Percentiles rank a stretch among this genome's conserved stretches.
These are phyloP conservation scores for Platycheirus albimanus DNA, from an alignment of 2,888 invertebrate species.

Conservation along the genomic window DNA sequence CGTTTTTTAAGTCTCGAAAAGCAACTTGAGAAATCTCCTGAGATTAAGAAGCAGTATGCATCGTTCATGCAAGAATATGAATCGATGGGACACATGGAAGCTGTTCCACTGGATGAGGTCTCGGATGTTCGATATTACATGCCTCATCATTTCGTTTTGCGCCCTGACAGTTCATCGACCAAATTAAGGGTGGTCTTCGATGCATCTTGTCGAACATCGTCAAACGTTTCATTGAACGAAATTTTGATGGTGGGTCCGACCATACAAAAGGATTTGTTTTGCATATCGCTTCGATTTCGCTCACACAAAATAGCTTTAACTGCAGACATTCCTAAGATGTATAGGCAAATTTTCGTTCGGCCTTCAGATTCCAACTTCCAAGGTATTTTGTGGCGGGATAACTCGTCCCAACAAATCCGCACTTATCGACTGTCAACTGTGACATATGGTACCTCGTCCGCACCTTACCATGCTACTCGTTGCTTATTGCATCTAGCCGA, in stretches of 20 bases:
- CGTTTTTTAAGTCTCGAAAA: conserved; percentile 29
- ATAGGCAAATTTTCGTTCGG: not conserved
- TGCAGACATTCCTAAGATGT: conserved; percentile 6
- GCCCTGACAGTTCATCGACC: conserved; percentile 5
- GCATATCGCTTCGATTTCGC: not conserved
- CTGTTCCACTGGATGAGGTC: conserved; percentile 21
- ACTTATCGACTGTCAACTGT: conserved; percentile 43
- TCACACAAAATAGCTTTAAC: not conserved
- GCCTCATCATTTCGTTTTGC: conserved; percentile 2
- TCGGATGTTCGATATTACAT: conserved; percentile 3
- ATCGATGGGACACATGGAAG: conserved; percentile 28
- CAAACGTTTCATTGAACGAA: conserved; percentile 48
- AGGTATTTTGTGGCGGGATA: conserved; percentile 1
- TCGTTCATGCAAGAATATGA: conserved; percentile 41
- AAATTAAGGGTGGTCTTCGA: conserved; percentile 32
- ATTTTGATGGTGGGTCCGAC: conserved; percentile 40
- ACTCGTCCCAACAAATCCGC: conserved; percentile 15
- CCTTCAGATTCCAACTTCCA: not conserved
- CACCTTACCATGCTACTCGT: conserved; percentile 60
- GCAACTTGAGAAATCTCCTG: conserved; percentile 19
- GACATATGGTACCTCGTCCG: conserved; percentile 31
- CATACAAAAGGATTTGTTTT: not conserved
- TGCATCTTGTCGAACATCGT: conserved; percentile 13
- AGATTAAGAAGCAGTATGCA: conserved; percentile 19
- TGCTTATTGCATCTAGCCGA: conserved; percentile 47